These are phyloP conservation scores for Cataglyphis hispanica DNA, from an alignment of 1,140 invertebrate genomes.

Conservation along the genomic window DNA sequence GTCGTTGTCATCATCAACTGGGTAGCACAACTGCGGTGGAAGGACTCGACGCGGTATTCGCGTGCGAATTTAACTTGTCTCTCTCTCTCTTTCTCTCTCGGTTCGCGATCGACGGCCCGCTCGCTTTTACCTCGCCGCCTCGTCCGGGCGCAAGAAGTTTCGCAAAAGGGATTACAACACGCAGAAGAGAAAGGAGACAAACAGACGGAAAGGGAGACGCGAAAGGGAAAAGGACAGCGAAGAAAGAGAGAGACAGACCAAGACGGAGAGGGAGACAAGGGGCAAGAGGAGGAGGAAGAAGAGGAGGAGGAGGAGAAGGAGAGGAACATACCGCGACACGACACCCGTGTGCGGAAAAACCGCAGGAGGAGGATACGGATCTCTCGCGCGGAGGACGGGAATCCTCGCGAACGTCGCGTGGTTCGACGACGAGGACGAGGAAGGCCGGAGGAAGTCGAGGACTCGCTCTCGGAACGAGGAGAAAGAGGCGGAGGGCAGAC, in stretches of 20 bases:
- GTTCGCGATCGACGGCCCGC: constrained; percentile 58
- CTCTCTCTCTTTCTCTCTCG: constrained; percentile 35
- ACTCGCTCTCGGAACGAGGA: constrained; percentile 37
- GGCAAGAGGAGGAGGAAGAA: constrained; percentile 29
- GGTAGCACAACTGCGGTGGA: constrained; percentile 33
- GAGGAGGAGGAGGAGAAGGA: constrained; percentile 46
- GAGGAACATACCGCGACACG: constrained; percentile 49
- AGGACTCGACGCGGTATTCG: constrained; percentile 25
- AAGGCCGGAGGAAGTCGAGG: constrained; percentile 32
- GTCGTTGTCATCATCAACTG: constrained; percentile 21
- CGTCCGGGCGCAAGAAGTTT: constrained; percentile 77
- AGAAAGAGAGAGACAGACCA: constrained; percentile 60
- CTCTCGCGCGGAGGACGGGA: constrained; percentile 48
- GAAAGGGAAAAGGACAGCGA: constrained; percentile 62
- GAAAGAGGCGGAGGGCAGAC: constrained; percentile 61
- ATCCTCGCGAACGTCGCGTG: constrained; percentile 38
- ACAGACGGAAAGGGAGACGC: constrained; percentile 72
- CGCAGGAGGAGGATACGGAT: constrained; percentile 49
- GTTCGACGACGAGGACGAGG: constrained; percentile 34
- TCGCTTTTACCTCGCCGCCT: constrained; percentile 63
- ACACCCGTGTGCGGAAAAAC: constrained; percentile 55
- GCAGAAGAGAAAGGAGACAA: constrained; percentile 77
- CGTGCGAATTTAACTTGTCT: constrained; percentile 38
- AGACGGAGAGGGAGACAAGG: constrained; percentile 63
- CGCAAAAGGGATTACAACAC: constrained; percentile 85